Evolutionary conservation across 2,888 invertebrate species (phyloP).

Genomic region (Nymphalis urticae): DNA sequence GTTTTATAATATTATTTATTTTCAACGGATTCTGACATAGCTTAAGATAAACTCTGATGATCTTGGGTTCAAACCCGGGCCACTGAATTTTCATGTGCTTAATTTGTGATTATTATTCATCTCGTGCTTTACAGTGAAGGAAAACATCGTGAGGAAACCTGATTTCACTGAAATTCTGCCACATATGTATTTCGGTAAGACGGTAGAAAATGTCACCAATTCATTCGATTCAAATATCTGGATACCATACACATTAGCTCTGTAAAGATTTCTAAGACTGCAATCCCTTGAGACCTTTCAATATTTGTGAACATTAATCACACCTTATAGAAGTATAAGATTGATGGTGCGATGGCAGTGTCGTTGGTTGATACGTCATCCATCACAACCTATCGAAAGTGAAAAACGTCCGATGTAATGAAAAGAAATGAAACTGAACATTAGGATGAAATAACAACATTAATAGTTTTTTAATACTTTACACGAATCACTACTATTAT

Average conservation of each 20-base stretch:
- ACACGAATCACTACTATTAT: too few species aligned
- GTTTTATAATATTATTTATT: too few species aligned
- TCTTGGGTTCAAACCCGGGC: too few species aligned
- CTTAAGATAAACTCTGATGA: too few species aligned
- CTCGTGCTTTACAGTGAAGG: too few species aligned
- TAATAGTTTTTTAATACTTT: neutral
- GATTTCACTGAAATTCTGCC: too few species aligned
- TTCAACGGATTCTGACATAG: too few species aligned
- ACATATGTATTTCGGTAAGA: too few species aligned
- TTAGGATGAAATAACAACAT: neutral
- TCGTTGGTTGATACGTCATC: conserved; percentile 21
- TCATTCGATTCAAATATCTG: neutral
- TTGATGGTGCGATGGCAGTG: conserved; percentile 21
- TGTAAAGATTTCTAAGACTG: conserved; percentile 5
- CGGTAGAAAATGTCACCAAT: too few species aligned
- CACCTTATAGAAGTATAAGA: conserved; percentile 19
- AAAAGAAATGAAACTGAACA: neutral
- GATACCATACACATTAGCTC: neutral
- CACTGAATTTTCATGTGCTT: too few species aligned
- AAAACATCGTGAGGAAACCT: too few species aligned
- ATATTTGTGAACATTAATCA: conserved; percentile 19
- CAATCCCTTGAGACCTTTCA: neutral
- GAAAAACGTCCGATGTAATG: neutral
- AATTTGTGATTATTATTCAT: too few species aligned
- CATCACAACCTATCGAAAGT: conserved; percentile 17